A percentile compares a stretch with the other conserved stretches of the same genome.
Evolutionary conservation across 2,797 vertebrate species (phyloP).

Genomic region (Alauda arvensis): DNA sequence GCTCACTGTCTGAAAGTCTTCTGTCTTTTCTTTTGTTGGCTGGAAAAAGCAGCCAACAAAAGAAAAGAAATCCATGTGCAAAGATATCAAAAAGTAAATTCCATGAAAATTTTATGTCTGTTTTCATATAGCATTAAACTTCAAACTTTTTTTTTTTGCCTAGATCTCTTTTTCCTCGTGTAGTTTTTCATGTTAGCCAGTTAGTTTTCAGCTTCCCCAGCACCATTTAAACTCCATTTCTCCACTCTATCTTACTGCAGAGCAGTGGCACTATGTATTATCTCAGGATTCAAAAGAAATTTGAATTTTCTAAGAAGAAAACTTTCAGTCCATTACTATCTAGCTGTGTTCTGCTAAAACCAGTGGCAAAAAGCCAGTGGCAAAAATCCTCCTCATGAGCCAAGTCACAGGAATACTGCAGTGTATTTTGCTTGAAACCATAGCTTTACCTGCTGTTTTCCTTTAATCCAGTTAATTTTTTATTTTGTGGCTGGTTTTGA

Average conservation of each 20-base stretch:
- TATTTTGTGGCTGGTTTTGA: not conserved
- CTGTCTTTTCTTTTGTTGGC: not conserved
- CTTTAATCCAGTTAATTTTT: not conserved
- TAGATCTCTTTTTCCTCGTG: not conserved
- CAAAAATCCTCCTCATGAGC: not conserved
- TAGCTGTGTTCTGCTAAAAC: not conserved
- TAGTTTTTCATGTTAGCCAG: not conserved
- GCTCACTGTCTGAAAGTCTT: not conserved
- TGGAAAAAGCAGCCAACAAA: not conserved
- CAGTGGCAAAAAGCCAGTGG: not conserved
- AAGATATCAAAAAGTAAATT: not conserved
- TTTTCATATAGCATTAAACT: not conserved
- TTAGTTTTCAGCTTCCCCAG: not conserved
- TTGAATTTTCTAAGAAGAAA: not conserved
- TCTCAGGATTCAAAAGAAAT: not conserved
- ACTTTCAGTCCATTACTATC: not conserved
- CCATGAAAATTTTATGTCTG: not conserved
- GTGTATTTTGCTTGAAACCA: not conserved
- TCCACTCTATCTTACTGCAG: not conserved
- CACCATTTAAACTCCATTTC: not conserved
- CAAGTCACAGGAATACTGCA: not conserved
- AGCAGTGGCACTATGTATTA: not conserved
- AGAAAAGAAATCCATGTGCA: rapidly evolving
- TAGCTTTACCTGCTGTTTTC: not conserved
- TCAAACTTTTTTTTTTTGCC: rapidly evolving